Percentiles rank a stretch among this genome's conserved stretches.
These are phyloP conservation scores for Drosophila suzukii DNA, from an alignment of 1,140 invertebrate species.

Conservation along the genomic window DNA sequence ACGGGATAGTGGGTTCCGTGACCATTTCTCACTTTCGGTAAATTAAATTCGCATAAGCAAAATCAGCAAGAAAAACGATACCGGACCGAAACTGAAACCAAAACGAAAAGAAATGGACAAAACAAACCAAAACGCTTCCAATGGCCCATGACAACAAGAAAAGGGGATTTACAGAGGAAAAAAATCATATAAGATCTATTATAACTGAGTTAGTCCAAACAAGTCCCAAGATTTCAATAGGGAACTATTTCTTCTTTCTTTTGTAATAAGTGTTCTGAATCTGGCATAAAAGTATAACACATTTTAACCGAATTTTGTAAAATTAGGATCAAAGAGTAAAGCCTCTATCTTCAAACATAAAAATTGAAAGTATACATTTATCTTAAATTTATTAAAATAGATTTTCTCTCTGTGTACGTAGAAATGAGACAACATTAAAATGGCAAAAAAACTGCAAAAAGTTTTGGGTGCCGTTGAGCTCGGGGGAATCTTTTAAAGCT, in stretches of 20 bases:
- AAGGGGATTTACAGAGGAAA: background rate
- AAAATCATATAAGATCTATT: background rate
- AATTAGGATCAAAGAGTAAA: too few relatives aligned
- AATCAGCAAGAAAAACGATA: slow-evolving; percentile 44
- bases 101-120: slow-evolving; percentile 9
- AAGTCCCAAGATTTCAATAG: too few relatives aligned
- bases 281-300: too few relatives aligned
- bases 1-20: slow-evolving; percentile 11
- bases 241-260: too few relatives aligned
- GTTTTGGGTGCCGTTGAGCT: background rate
- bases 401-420: background rate
- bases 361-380: too few relatives aligned
- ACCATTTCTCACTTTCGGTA: slow-evolving; percentile 46
- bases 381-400: too few relatives aligned
- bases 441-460: slow-evolving; percentile 22
- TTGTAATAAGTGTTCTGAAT: too few relatives aligned
- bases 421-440: slow-evolving; percentile 32
- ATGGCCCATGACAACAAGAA: slow-evolving; percentile 32
- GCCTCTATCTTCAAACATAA: too few relatives aligned
- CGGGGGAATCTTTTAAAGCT: slow-evolving; percentile 17
- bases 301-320: too few relatives aligned
- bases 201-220: too few relatives aligned
- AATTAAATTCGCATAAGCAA: slow-evolving; percentile 62
- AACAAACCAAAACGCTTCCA: slow-evolving; percentile 38
- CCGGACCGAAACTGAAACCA: slow-evolving; percentile 3